These are phyloP conservation scores for Paramisgurnus dabryanus DNA, from an alignment of 2,113 vertebrate genomes.

Conservation along the genomic window DNA sequence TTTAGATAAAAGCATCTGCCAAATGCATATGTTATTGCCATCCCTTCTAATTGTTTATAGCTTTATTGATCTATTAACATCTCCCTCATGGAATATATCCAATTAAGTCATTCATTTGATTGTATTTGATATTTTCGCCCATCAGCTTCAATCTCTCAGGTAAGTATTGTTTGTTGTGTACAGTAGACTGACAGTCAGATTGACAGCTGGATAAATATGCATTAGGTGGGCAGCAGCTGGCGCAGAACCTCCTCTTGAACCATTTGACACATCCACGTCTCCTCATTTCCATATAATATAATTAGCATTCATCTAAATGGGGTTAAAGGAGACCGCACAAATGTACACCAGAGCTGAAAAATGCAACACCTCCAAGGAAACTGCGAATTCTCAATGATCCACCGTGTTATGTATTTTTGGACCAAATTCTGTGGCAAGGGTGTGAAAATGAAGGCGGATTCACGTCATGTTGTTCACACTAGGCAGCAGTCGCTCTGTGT, in stretches of 20 bases:
- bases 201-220: constrained; percentile 32
- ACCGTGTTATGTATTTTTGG: constrained; percentile 19
- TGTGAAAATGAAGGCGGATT: constrained; percentile 27
- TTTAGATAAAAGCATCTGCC: neutral
- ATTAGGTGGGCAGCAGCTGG: constrained; percentile 39
- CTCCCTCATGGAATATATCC: neutral
- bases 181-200: constrained; percentile 16
- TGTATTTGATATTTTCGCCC: neutral
- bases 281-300: constrained; percentile 33
- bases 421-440: constrained; percentile 6
- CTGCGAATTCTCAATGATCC: constrained; percentile 29
- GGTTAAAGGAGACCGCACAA: constrained; percentile 10
- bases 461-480: constrained; percentile 22
- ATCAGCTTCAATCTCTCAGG: constrained; percentile 1
- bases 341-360: constrained; percentile 8
- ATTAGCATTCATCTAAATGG: constrained; percentile 20
- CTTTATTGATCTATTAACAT: neutral
- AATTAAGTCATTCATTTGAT: neutral
- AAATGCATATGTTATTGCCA: neutral
- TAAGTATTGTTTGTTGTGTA: neutral
- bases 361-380: constrained; percentile 20
- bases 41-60: neutral
- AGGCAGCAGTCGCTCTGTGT: neutral
- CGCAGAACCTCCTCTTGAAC: constrained; percentile 24
- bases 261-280: constrained; percentile 18